Percentiles rank a stretch among this genome's conserved stretches.
phyloP scores from a whole-genome alignment of 2,113 vertebrate species.

The Muntiacus muntjak region DNA sequence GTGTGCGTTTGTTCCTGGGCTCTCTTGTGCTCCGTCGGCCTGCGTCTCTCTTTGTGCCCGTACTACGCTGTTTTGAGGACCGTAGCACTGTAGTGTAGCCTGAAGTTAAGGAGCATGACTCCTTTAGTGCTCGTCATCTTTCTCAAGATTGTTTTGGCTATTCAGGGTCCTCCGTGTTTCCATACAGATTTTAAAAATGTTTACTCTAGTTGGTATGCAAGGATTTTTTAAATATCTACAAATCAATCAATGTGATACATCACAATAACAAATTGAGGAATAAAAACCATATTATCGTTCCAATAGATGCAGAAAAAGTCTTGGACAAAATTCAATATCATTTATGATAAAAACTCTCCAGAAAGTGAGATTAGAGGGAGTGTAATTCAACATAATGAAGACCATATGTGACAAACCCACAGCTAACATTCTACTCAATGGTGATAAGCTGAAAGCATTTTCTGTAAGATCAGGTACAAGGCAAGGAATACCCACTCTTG shows the following conservation, averaged over 20 bases:
- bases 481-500: not conserved
- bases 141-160: not conserved
- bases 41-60: not conserved
- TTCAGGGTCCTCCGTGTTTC: not conserved
- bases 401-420: not conserved
- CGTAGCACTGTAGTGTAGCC: not conserved
- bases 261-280: not conserved
- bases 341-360: not conserved
- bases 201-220: not conserved
- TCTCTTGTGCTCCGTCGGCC: too few relatives aligned
- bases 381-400: not conserved
- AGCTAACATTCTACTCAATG: not conserved
- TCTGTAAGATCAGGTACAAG: not conserved
- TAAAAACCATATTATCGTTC: not conserved
- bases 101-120: not conserved
- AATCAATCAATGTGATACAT: not conserved
- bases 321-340: not conserved
- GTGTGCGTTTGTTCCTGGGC: not conserved
- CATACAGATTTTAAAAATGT: not conserved
- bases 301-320: not conserved
- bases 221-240: not conserved
- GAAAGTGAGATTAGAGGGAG: not conserved
- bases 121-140: not conserved
- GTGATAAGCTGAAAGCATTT: not conserved
- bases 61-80: not conserved